A percentile compares a stretch with the other conserved stretches of the same genome.
Conservation (phyloP, 35 echinoderm and acorn worm species). For the Eucidaris tribuloides region DNA sequence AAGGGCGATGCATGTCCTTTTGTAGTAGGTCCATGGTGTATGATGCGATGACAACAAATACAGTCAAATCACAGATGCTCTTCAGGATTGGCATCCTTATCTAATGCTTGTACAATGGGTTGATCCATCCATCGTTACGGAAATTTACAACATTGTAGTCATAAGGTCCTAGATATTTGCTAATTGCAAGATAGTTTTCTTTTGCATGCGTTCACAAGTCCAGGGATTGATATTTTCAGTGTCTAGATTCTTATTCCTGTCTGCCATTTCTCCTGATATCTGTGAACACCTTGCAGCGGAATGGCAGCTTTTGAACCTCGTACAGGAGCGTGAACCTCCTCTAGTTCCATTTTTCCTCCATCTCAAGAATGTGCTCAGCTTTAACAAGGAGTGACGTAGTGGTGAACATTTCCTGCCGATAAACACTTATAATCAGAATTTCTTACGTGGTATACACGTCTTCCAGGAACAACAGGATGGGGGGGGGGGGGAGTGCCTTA, state of each 20-base stretch:
- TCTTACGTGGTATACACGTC: too few species aligned
- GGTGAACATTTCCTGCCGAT: constrained; percentile 71
- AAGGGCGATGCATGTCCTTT: too few species aligned
- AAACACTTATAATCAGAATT: too few species aligned
- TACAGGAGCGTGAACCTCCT: constrained; percentile 62
- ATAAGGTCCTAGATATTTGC: constrained; percentile 85
- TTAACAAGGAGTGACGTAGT: constrained; percentile 96
- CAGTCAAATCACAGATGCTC: too few species aligned
- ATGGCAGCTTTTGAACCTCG: constrained; percentile 84
- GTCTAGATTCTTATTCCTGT: not conserved
- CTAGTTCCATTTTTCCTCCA: constrained; percentile 75
- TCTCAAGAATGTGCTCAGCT: constrained; percentile 65
- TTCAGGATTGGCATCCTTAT: too few species aligned
- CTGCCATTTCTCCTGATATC: constrained; percentile 37
- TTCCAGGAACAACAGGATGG: too few species aligned
- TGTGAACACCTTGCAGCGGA: constrained; percentile 75
- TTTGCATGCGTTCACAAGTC: constrained; percentile 93
- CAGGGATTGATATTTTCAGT: constrained; percentile 81
- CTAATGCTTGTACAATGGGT: too few species aligned
- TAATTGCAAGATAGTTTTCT: constrained; percentile 78
- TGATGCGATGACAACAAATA: too few species aligned
- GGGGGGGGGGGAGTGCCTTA: too few species aligned
- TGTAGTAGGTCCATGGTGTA: too few species aligned
- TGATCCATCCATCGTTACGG: too few species aligned
- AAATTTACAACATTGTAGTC: too few species aligned